Conservation (phyloP, 1,140 invertebrate genomes). For the Brachionus sp. region DNA sequence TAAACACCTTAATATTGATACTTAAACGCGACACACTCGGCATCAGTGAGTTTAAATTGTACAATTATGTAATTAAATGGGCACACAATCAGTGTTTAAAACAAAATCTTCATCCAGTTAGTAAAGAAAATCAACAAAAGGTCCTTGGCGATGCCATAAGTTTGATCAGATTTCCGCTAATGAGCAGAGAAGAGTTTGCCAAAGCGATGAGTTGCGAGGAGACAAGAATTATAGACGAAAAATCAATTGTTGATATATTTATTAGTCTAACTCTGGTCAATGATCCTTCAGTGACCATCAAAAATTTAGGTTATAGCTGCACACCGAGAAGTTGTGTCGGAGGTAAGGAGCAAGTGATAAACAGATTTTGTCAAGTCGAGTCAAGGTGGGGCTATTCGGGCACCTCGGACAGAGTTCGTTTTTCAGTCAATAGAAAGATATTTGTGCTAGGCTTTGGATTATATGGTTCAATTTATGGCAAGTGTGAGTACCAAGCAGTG, state of each 20-base stretch:
- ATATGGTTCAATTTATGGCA: conserved; percentile 78
- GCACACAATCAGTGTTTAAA: conserved; percentile 32
- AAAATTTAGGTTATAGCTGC: conserved; percentile 65
- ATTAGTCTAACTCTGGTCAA: conserved; percentile 68
- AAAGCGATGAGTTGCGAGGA: conserved; percentile 70
- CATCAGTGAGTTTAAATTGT: conserved; percentile 76
- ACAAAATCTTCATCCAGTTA: conserved; percentile 50
- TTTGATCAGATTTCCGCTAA: conserved; percentile 77
- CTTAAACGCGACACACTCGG: conserved; percentile 76
- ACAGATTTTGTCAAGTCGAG: conserved; percentile 75
- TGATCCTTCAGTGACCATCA: conserved; percentile 47
- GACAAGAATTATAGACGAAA: conserved; percentile 69
- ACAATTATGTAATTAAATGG: conserved; percentile 62
- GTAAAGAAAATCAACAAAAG: conserved; percentile 69
- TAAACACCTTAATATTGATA: conserved; percentile 74
- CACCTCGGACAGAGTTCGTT: conserved; percentile 76
- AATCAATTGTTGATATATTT: conserved; percentile 74
- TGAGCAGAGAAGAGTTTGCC: conserved; percentile 78
- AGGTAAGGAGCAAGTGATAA: conserved; percentile 76
- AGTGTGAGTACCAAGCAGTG: conserved; percentile 72
- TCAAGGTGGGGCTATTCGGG: conserved; percentile 82
- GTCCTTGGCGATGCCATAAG: conserved; percentile 69
- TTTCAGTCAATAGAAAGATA: conserved; percentile 75
- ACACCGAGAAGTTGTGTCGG: conserved; percentile 75
- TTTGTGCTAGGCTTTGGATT: conserved; percentile 82